Conservation (phyloP, 1,140 invertebrate species). For the Leptinotarsa undecemlineata region DNA sequence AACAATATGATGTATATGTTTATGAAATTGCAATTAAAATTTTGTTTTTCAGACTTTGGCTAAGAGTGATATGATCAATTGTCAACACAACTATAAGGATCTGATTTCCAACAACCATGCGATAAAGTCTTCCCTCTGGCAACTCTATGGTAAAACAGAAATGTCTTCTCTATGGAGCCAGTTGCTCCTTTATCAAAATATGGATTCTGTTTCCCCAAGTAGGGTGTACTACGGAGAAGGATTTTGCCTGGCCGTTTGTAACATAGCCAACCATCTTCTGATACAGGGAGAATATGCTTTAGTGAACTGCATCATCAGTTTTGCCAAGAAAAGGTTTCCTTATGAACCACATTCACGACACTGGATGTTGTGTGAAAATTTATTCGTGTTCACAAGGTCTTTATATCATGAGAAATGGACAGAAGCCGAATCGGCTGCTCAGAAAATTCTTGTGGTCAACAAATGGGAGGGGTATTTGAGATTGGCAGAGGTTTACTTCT, state of each 20-base stretch:
- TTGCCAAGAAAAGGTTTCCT: constrained; percentile 65
- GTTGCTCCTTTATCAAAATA: constrained; percentile 75
- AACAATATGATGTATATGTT: too few species aligned
- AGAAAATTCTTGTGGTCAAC: constrained; percentile 73
- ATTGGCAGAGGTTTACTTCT: constrained; percentile 68
- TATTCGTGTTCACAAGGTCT: constrained; percentile 63
- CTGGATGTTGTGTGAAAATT: constrained; percentile 73
- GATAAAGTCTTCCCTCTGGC: constrained; percentile 83
- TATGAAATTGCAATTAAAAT: too few species aligned
- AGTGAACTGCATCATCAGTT: constrained; percentile 60
- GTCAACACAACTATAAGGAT: constrained; percentile 80
- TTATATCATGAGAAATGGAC: constrained; percentile 74
- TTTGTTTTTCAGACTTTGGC: constrained; percentile 66
- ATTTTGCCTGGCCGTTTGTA: constrained; percentile 72
- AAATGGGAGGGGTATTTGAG: constrained; percentile 69
- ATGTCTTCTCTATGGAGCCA: constrained; percentile 79
- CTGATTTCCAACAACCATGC: constrained; percentile 76
- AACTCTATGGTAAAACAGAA: constrained; percentile 83
- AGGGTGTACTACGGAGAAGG: constrained; percentile 70
- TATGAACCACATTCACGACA: constrained; percentile 63
- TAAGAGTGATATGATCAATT: constrained; percentile 84
- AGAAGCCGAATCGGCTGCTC: constrained; percentile 73
- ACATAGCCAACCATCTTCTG: constrained; percentile 66
- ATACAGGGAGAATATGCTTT: constrained; percentile 66
- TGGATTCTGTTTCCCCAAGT: constrained; percentile 59